phyloP scores from a whole-genome alignment of 2,113 vertebrate species.

The Orientallactaga bullata region DNA sequence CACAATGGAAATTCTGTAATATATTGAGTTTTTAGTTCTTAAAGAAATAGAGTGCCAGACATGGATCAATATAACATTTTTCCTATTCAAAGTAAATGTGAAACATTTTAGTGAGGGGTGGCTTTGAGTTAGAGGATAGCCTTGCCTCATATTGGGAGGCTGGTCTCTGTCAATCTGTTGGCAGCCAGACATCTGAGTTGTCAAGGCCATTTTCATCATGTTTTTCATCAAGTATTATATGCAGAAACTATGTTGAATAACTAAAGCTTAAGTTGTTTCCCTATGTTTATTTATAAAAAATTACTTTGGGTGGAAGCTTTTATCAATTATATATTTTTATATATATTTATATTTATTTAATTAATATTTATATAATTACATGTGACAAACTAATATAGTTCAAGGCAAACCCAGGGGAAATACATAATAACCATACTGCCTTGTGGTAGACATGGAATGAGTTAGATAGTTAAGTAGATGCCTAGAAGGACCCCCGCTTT shows the following conservation, averaged over 20 bases:
- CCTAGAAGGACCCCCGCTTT: neutral
- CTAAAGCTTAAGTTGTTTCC: neutral
- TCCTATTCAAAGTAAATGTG: neutral
- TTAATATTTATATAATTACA: neutral
- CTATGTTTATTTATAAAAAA: neutral
- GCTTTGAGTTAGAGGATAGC: neutral
- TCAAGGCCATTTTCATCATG: neutral
- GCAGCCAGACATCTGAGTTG: neutral
- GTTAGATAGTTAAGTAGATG: neutral
- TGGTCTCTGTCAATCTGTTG: neutral
- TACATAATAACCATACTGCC: neutral
- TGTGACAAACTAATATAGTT: neutral
- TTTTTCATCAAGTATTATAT: conserved; percentile 6
- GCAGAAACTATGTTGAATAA: neutral
- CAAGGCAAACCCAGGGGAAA: neutral
- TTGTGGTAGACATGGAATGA: neutral
- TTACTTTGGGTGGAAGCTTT: neutral
- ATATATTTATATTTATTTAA: no score
- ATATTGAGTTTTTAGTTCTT: neutral
- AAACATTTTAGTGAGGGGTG: neutral
- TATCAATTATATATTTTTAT: no score
- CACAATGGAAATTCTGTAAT: neutral
- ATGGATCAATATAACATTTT: neutral
- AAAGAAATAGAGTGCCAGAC: neutral
- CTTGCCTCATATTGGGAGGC: neutral